A percentile compares a stretch with the other conserved stretches of the same genome.
Evolutionary conservation across 2,797 vertebrate species (phyloP).

Genomic region (Ispidina picta): DNA sequence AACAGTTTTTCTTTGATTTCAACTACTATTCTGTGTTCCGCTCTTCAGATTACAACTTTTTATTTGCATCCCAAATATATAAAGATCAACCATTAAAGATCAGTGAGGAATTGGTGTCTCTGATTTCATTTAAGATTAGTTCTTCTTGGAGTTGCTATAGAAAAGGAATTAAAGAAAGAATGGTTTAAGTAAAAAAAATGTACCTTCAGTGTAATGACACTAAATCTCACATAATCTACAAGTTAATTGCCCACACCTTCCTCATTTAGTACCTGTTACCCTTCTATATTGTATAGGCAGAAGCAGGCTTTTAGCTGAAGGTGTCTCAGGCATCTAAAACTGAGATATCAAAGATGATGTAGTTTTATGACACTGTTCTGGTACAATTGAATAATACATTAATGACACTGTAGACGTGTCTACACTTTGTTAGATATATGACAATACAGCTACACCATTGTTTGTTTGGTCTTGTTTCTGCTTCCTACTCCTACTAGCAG

Average conservation of each 20-base stretch:
- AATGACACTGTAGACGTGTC: background rate
- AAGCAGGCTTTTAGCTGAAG: background rate
- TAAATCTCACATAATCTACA: background rate
- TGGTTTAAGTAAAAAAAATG: background rate
- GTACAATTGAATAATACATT: background rate
- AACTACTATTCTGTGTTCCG: background rate
- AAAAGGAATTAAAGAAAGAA: background rate
- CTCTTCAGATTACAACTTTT: background rate
- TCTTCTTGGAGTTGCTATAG: background rate
- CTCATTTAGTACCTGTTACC: background rate
- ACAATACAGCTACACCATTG: background rate
- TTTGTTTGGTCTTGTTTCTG: background rate
- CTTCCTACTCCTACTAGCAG: background rate
- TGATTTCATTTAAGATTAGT: background rate
- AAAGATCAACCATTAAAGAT: background rate
- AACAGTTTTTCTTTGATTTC: no score
- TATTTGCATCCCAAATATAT: background rate
- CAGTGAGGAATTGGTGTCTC: background rate
- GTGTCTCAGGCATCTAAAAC: background rate
- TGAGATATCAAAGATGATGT: background rate
- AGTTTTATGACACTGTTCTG: background rate
- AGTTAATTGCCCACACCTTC: accelerated
- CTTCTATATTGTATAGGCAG: background rate
- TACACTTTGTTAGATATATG: background rate
- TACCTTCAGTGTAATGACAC: no score